Conservation (phyloP, 2,797 vertebrate species). For the Pseudochromis fuscus region DNA sequence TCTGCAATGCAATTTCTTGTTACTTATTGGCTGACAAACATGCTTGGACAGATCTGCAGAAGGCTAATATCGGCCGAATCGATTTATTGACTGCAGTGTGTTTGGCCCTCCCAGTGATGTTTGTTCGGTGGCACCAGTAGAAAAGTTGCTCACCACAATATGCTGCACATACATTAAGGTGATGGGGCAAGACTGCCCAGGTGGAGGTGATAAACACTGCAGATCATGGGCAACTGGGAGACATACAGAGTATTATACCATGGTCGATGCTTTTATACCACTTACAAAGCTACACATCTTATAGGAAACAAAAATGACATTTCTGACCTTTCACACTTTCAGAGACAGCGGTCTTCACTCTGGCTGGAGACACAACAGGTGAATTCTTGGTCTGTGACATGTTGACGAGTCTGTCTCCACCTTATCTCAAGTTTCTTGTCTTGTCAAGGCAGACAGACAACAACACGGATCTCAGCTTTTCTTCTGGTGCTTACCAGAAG, state of each 20-base stretch:
- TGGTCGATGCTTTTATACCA: no score
- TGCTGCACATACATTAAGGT: background rate
- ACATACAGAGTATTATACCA: no score
- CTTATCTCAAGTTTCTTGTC: constrained; percentile 49
- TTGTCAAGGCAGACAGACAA: constrained; percentile 38
- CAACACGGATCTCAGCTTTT: constrained; percentile 39
- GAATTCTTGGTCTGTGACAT: constrained; percentile 46
- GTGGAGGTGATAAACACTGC: background rate
- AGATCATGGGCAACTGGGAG: background rate
- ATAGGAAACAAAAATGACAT: background rate
- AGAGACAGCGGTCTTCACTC: constrained; percentile 12
- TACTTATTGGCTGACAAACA: background rate
- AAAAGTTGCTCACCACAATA: background rate
- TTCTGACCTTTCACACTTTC: constrained; percentile 15
- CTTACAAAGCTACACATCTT: no score
- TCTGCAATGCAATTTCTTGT: background rate
- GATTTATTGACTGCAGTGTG: background rate
- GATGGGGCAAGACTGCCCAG: no score
- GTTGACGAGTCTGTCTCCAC: constrained; percentile 41
- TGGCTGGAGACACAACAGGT: constrained; percentile 50
- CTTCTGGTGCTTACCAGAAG: background rate
- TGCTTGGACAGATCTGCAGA: background rate
- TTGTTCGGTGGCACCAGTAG: background rate
- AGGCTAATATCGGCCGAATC: background rate
- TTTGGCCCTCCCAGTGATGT: background rate